Percentiles rank a stretch among this genome's conserved stretches.
These are phyloP conservation scores for Ptilonorhynchus violaceus DNA, from an alignment of 2,113 vertebrate genomes.

Conservation along the genomic window DNA sequence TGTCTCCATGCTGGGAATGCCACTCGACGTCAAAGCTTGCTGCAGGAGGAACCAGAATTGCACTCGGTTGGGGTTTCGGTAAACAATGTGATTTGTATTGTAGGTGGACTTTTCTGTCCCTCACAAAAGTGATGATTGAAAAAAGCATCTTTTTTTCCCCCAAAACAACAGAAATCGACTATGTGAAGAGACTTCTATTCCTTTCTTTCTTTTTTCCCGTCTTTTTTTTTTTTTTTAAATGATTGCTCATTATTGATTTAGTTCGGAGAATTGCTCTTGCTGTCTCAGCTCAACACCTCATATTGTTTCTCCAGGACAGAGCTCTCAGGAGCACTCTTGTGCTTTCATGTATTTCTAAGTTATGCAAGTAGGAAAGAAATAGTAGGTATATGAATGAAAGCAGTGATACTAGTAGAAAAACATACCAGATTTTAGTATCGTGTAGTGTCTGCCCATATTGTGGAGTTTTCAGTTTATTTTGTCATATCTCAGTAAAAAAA, in stretches of 20 bases:
- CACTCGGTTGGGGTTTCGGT: neutral
- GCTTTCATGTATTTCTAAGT: neutral
- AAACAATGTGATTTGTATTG: neutral
- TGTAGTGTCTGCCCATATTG: neutral
- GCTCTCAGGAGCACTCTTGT: neutral
- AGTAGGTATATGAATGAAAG: neutral
- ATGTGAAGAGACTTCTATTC: neutral
- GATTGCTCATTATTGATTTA: neutral
- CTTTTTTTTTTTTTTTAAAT: no score
- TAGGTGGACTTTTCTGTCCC: neutral
- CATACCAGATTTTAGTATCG: neutral
- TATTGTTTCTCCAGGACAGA: neutral
- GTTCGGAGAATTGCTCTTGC: neutral
- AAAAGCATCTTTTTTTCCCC: neutral
- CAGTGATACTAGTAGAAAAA: neutral
- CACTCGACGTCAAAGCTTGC: slow-evolving; percentile 14
- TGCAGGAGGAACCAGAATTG: neutral
- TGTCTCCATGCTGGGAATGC: slow-evolving; percentile 15
- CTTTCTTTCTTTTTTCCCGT: neutral
- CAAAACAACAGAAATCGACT: neutral
- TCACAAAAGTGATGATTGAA: neutral
- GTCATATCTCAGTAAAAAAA: neutral
- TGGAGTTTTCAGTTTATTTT: neutral
- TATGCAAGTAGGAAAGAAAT: neutral
- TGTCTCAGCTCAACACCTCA: neutral